Conservation (phyloP, 2,888 invertebrate species). For the Leucophenga maculata region DNA sequence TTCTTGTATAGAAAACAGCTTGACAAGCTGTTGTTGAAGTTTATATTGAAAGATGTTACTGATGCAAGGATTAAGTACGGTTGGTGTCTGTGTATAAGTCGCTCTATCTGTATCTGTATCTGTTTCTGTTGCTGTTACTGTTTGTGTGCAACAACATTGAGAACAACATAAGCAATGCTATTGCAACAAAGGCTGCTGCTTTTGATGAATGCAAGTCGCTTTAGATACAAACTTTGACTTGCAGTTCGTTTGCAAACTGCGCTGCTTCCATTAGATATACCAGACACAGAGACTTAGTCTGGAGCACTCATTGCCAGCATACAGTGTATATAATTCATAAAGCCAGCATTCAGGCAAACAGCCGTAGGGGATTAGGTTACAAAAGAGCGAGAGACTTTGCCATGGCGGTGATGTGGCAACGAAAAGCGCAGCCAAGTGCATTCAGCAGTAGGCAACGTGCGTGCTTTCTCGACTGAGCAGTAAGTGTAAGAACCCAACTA, state of each 20-base stretch:
- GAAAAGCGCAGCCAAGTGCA: constrained; percentile 9
- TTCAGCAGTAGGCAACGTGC: neutral
- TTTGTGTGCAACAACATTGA: neutral
- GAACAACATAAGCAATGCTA: constrained; percentile 2
- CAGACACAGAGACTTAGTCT: too few species aligned
- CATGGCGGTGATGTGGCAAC: neutral
- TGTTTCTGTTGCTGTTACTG: too few species aligned
- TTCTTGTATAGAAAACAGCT: constrained; percentile 55
- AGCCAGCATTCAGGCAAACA: too few species aligned
- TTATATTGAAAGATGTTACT: constrained; percentile 64
- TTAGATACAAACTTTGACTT: too few species aligned
- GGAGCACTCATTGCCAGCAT: too few species aligned
- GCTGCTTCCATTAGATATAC: too few species aligned
- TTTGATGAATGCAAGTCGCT: too few species aligned
- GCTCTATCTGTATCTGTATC: neutral
- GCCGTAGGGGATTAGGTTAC: too few species aligned
- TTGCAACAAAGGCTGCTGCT: neutral
- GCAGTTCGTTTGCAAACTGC: too few species aligned
- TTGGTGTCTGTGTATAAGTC: neutral
- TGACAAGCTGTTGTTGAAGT: constrained; percentile 65
- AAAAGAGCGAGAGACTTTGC: too few species aligned
- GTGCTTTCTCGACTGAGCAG: neutral
- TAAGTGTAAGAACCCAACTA: neutral
- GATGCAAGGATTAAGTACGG: constrained; percentile 50
- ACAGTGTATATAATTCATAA: too few species aligned